Evolutionary conservation across 2,797 vertebrate genomes (phyloP).

Genomic region (Nyctibius grandis): DNA sequence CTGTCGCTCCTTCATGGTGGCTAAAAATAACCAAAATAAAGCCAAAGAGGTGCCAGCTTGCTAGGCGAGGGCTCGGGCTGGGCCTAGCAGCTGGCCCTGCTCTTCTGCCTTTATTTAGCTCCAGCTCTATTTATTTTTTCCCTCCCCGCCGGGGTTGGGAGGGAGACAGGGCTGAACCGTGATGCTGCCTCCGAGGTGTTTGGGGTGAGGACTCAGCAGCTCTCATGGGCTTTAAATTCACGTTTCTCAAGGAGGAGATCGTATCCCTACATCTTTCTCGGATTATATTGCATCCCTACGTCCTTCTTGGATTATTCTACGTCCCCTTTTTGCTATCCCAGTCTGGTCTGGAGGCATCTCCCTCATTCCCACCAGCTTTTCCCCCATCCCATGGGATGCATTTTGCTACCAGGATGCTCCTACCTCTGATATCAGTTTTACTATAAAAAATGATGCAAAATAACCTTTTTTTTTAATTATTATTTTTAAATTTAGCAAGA

Average conservation of each 20-base stretch:
- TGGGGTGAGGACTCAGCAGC: not conserved
- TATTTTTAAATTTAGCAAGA: not conserved
- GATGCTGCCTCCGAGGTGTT: not conserved
- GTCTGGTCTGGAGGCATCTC: not conserved
- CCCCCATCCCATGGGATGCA: not conserved
- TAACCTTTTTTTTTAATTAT: no score
- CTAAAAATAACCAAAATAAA: slow-evolving; percentile 18
- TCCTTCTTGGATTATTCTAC: not conserved
- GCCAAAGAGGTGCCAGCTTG: not conserved
- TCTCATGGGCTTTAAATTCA: not conserved
- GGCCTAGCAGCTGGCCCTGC: not conserved
- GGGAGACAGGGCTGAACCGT: not conserved
- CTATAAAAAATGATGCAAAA: not conserved
- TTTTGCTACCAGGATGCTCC: not conserved
- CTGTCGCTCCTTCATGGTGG: not conserved
- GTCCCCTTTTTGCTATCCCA: not conserved
- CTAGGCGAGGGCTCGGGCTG: not conserved
- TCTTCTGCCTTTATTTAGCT: not conserved
- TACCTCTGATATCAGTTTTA: not conserved
- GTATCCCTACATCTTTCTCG: accelerated
- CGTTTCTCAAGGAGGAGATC: not conserved
- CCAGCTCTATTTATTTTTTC: not conserved
- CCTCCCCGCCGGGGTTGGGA: not conserved
- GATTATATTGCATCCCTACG: accelerated
- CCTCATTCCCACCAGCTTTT: accelerated